phyloP scores from a whole-genome alignment of 2,113 vertebrate genomes.

The Myiozetetes cayanensis region DNA sequence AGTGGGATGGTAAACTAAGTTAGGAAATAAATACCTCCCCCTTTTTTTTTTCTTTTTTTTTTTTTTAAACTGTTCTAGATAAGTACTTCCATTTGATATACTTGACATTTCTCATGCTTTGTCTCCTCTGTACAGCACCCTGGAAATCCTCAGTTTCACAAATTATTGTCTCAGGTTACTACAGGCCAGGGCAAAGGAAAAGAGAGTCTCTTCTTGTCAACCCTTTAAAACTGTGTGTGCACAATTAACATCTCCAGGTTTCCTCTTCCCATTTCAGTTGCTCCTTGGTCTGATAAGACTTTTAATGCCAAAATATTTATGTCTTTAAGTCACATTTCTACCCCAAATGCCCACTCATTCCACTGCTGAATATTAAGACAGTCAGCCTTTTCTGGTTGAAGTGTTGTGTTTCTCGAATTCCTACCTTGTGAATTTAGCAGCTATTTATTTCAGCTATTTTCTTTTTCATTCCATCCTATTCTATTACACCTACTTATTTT shows the following conservation, averaged over 20 bases:
- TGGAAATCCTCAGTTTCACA: not conserved
- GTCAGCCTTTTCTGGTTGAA: not conserved
- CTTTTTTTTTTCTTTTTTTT: not conserved
- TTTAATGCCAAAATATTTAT: not conserved
- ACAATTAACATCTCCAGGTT: not conserved
- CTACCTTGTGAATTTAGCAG: not conserved
- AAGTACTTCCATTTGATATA: not conserved
- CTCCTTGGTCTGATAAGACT: not conserved
- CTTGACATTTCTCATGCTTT: not conserved
- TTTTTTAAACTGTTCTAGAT: not conserved
- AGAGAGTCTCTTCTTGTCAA: not conserved
- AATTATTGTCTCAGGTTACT: not conserved
- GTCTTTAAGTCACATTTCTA: not conserved
- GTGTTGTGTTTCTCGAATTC: not conserved
- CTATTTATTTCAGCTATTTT: not conserved
- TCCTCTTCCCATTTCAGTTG: not conserved
- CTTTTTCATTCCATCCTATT: not conserved
- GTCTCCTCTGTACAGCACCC: not conserved
- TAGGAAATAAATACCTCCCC: not conserved
- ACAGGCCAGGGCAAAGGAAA: not conserved
- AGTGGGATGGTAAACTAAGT: not conserved
- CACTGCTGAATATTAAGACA: not conserved
- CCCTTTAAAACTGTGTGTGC: not conserved
- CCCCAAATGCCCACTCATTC: not conserved
- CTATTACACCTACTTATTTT: not conserved